Conservation (phyloP, 2,113 vertebrate species). For the Grammomys dolichurus region DNA sequence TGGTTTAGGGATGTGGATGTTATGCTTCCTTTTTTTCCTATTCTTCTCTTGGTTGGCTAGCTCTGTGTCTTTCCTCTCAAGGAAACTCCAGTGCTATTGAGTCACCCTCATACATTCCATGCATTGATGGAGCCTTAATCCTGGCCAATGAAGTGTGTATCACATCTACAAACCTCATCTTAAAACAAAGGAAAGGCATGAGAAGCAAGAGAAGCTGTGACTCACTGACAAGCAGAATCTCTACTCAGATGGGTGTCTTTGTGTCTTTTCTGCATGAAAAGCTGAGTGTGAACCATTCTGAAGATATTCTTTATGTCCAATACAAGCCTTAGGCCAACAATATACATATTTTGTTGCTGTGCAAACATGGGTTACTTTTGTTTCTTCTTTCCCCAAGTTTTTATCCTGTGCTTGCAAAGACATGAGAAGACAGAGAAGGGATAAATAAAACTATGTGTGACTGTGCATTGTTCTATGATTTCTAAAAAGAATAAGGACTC, state of each 20-base stretch:
- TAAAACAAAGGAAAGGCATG: neutral
- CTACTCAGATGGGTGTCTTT: neutral
- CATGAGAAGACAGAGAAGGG: conserved; percentile 28
- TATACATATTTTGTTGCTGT: conserved; percentile 3
- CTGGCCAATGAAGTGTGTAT: neutral
- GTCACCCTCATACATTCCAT: neutral
- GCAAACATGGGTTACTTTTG: conserved; percentile 55
- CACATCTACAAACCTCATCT: neutral
- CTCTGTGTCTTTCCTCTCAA: conserved; percentile 30
- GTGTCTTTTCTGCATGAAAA: conserved; percentile 38
- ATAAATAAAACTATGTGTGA: conserved; percentile 45
- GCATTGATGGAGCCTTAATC: neutral
- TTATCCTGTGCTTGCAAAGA: conserved; percentile 26
- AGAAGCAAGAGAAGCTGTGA: conserved; percentile 28
- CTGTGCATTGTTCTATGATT: neutral
- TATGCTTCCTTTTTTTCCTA: neutral
- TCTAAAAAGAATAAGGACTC: conserved; percentile 19
- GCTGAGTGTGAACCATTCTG: neutral
- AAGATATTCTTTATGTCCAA: conserved; percentile 19
- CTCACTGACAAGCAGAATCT: conserved; percentile 20
- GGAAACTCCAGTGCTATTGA: neutral
- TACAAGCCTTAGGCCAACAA: conserved; percentile 24
- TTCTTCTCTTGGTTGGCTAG: neutral
- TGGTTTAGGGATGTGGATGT: conserved; percentile 18
- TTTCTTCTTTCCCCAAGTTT: neutral